phyloP scores from a whole-genome alignment of 2,797 vertebrate genomes.

The Pelobates cultripes region DNA sequence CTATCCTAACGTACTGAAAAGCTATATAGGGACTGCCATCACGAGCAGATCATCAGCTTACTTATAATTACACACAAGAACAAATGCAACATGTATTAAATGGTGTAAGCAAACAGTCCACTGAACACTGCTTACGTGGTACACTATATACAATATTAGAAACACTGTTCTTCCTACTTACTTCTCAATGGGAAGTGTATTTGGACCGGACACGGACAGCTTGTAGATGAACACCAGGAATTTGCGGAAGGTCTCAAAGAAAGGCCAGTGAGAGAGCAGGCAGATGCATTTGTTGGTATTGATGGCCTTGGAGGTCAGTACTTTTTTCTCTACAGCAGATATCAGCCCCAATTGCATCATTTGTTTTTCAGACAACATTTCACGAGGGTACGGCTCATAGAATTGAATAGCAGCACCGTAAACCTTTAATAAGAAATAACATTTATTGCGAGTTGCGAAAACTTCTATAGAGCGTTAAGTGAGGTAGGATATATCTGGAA shows the following conservation, averaged over 20 bases:
- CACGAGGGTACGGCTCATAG: slow-evolving; percentile 87
- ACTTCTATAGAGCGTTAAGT: no score
- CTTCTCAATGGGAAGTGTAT: slow-evolving; percentile 97
- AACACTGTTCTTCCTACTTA: slow-evolving; percentile 66
- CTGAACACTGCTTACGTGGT: no score
- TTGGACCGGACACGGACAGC: slow-evolving; percentile 91
- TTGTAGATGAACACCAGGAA: slow-evolving; percentile 98
- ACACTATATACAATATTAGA: no score
- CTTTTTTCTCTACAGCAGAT: slow-evolving; percentile 88
- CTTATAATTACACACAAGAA: neutral
- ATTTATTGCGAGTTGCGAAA: neutral
- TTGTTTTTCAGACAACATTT: slow-evolving; percentile 90
- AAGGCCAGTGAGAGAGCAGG: slow-evolving; percentile 96
- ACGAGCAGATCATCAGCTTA: neutral
- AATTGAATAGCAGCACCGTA: slow-evolving; percentile 98
- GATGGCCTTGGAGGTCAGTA: slow-evolving; percentile 84
- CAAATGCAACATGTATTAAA: neutral
- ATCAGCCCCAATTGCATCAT: slow-evolving; percentile 90
- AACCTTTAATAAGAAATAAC: slow-evolving; percentile 72
- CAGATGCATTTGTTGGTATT: slow-evolving; percentile 98
- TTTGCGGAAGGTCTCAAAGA: slow-evolving; percentile 93
- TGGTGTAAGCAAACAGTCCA: no score
- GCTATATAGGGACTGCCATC: neutral
- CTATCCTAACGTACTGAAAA: no score
- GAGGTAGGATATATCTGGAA: no score